Percentiles rank a stretch among this genome's conserved stretches.
These are phyloP conservation scores for Macrobrachium rosenbergii DNA, from an alignment of 1,140 invertebrate species.

Conservation along the genomic window DNA sequence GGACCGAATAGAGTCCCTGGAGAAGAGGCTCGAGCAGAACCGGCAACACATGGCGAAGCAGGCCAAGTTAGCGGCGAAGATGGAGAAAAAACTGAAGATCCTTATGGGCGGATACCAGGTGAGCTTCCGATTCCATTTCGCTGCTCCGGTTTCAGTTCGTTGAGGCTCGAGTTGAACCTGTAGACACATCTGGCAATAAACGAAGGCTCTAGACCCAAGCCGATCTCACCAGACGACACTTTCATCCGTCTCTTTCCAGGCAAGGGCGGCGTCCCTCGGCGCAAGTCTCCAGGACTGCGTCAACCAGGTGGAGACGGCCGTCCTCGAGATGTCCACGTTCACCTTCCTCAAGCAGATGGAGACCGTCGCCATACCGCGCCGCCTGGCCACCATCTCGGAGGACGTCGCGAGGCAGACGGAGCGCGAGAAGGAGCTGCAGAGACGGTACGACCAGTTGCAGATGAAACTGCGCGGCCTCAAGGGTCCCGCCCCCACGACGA, in stretches of 20 bases:
- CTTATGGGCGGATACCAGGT: constrained; percentile 92
- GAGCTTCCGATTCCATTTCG: constrained; percentile 54
- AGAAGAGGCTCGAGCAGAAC: constrained; percentile 94
- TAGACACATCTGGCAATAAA: background rate
- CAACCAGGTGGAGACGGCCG: constrained; percentile 91
- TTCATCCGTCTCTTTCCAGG: constrained; percentile 71
- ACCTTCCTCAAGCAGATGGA: constrained; percentile 92
- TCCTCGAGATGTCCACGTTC: constrained; percentile 93
- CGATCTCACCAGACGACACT: too few relatives aligned
- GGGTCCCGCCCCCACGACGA: background rate
- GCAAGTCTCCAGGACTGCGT: constrained; percentile 91
- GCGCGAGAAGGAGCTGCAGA: constrained; percentile 89
- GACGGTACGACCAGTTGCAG: constrained; percentile 79
- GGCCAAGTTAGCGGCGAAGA: constrained; percentile 95
- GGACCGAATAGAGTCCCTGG: constrained; percentile 92
- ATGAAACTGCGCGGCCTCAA: constrained; percentile 66
- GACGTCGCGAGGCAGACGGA: constrained; percentile 94
- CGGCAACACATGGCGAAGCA: constrained; percentile 94
- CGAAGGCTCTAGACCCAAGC: too few relatives aligned
- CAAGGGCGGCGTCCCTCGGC: constrained; percentile 85
- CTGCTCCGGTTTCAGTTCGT: background rate
- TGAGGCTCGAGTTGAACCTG: background rate
- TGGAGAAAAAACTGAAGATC: constrained; percentile 97
- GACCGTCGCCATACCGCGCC: constrained; percentile 87
- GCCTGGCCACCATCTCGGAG: constrained; percentile 89